Conservation (phyloP, 2,888 invertebrate species). For the Sinopyrophorus schimmeli region DNA sequence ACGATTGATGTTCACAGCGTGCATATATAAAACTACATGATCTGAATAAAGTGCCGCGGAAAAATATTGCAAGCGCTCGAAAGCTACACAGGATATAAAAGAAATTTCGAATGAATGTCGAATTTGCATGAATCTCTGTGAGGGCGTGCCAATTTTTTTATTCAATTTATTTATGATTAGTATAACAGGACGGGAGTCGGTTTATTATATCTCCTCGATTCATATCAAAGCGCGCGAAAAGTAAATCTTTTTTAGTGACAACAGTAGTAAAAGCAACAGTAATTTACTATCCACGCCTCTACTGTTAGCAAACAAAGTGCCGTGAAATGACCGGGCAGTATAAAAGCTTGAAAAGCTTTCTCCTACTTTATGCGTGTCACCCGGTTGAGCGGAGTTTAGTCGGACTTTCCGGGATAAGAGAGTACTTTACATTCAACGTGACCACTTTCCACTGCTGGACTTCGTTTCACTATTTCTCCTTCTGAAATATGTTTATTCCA, state of each 20-base stretch:
- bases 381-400: conserved; percentile 32
- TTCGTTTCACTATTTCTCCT: conserved; percentile 18
- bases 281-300: conserved; percentile 33
- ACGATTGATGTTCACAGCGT: conserved; percentile 44
- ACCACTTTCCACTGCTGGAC: conserved; percentile 28
- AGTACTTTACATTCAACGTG: conserved; percentile 37
- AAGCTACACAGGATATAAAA: conserved; percentile 13
- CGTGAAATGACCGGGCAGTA: conserved; percentile 32
- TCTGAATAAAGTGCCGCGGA: conserved; percentile 43
- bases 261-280: conserved; percentile 29
- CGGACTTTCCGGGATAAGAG: conserved; percentile 35
- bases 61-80: conserved; percentile 30
- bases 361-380: conserved; percentile 34
- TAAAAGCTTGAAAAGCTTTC: conserved; percentile 34
- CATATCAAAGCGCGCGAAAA: conserved; percentile 18
- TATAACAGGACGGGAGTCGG: too few relatives aligned
- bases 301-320: conserved; percentile 34
- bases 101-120: conserved; percentile 16
- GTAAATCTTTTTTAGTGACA: conserved; percentile 27
- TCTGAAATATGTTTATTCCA: conserved; percentile 12
- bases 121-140: conserved; percentile 2
- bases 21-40: conserved; percentile 44
- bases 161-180: too few relatives aligned
- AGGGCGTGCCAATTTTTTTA: conserved; percentile 1
- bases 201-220: conserved; percentile 3